Percentiles rank a stretch among this genome's conserved stretches.
phyloP scores from a whole-genome alignment of 2,113 vertebrate species.

The Oryzias woworae region DNA sequence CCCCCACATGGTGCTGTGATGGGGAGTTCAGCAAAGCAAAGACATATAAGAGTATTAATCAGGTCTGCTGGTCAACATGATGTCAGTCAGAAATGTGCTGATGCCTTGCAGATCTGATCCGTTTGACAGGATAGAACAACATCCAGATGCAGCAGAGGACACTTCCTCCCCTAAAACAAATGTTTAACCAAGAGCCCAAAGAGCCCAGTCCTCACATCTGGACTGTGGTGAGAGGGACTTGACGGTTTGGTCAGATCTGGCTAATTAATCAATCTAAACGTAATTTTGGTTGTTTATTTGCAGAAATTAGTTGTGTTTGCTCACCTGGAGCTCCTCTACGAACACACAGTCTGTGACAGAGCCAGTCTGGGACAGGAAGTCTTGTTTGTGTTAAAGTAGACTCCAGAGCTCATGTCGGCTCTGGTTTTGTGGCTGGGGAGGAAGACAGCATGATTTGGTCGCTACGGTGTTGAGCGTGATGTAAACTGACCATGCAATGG shows the following conservation, averaged over 20 bases:
- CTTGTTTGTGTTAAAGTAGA: slow-evolving; percentile 54
- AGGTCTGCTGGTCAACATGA: background rate
- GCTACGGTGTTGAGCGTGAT: slow-evolving; percentile 34
- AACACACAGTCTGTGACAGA: slow-evolving; percentile 15
- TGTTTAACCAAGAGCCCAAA: slow-evolving; percentile 62
- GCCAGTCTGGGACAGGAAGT: slow-evolving; percentile 37
- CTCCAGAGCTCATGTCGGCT: slow-evolving; percentile 10
- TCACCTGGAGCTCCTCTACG: slow-evolving; percentile 64
- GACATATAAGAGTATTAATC: background rate
- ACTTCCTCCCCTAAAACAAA: slow-evolving; percentile 56
- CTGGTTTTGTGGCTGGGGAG: slow-evolving; percentile 20
- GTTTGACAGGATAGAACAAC: slow-evolving; percentile 58
- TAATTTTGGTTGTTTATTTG: slow-evolving; percentile 71
- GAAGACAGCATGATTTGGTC: slow-evolving; percentile 29
- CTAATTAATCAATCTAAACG: slow-evolving; percentile 59
- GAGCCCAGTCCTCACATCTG: slow-evolving; percentile 49
- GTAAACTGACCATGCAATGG: slow-evolving; percentile 51
- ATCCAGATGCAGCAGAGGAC: slow-evolving; percentile 40
- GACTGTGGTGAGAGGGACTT: slow-evolving; percentile 11
- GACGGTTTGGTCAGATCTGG: slow-evolving; percentile 37
- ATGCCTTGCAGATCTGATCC: slow-evolving; percentile 13
- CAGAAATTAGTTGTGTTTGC: slow-evolving; percentile 73
- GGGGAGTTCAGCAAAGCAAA: background rate
- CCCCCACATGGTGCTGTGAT: background rate
- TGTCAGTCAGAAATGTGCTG: slow-evolving; percentile 1